phyloP scores from a whole-genome alignment of 2,797 vertebrate genomes.

The Choloepus didactylus region DNA sequence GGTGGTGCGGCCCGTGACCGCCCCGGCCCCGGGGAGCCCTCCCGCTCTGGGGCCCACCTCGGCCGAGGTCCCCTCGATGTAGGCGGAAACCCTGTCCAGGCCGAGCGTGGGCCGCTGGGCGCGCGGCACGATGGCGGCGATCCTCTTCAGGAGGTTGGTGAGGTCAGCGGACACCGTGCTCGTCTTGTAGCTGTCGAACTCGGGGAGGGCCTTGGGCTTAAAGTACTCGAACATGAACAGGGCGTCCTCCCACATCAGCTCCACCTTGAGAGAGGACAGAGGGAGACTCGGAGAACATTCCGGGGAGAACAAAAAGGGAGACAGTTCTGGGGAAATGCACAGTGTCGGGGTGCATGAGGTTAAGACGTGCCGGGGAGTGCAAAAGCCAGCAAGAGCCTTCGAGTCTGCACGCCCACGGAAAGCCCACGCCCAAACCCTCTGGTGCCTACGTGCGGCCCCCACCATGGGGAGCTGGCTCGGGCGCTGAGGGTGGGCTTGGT shows the following conservation, averaged over 20 bases:
- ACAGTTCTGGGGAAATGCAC: not conserved
- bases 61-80: slow-evolving; percentile 93
- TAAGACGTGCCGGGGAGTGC: not conserved
- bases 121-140: slow-evolving; percentile 93
- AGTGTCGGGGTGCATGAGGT: fast-evolving
- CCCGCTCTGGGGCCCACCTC: slow-evolving; percentile 89
- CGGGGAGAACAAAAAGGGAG: not conserved
- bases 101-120: slow-evolving; percentile 92
- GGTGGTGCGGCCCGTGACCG: not conserved
- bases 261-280: slow-evolving; percentile 90
- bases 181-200: slow-evolving; percentile 99
- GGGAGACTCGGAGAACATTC: not conserved
- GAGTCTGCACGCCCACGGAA: not conserved
- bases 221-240: slow-evolving; percentile 98
- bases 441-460: not conserved
- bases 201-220: slow-evolving; percentile 97
- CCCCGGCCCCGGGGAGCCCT: not conserved
- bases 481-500: not conserved
- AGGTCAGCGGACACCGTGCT: slow-evolving; percentile 98
- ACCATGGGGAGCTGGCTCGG: not conserved
- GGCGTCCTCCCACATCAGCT: slow-evolving; percentile 95
- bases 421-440: not conserved
- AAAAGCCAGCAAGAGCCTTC: not conserved
- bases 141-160: slow-evolving; percentile 96
- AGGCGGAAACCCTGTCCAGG: slow-evolving; percentile 94